Evolutionary conservation across 2,888 invertebrate species (phyloP), one percentile per base, ranked within the genome.

Genomic region (Auanema freiburgensis): DNA sequence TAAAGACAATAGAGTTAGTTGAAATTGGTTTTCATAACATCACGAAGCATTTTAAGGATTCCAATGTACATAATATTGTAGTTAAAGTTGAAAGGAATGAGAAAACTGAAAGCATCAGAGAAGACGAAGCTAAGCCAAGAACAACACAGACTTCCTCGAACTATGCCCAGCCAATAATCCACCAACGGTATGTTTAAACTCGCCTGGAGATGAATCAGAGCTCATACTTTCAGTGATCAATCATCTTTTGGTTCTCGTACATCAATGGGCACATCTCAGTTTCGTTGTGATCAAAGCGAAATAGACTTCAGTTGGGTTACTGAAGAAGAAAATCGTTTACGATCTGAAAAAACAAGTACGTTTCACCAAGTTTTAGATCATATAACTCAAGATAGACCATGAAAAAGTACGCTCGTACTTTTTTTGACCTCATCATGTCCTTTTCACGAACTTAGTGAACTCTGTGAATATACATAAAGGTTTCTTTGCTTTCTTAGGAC

Each of bases 261-360:
- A 8, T 73, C 73, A 2, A 57, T 71, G 51, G 69, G 70, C 33
- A 71, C 70, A 21, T 69, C 73, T 12, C 69, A 65, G 42, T 52
- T 69, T 57, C 46, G 70, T 57, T 62, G 71, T 44, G 74, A 74
- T 63, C 74, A 71, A 55, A 69, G 69, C 40, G 74, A 74, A 56
- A 71, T 71, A 16, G 74, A 74, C 54, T 74, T 74, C 57, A 67
- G 67, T 10, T 74, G 74, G 74, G 69, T 74, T 14, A 65, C 58
- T 49, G 74, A 74, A 16, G 74, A 71, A 24, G 71, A 74, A 55
- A 67, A 69, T 23, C 69, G 68, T 46, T 44, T 74, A 60, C 25
- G 18, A 14, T 40, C 40, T 11, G 62, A 72, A 61, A 46, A 46
- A 33, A 18, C 33, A 33, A 33, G 33, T 33, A 33, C 8, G 33